These are phyloP conservation scores for Dynastes grantii DNA, from an alignment of 2,888 invertebrate species.

Conservation along the genomic window DNA sequence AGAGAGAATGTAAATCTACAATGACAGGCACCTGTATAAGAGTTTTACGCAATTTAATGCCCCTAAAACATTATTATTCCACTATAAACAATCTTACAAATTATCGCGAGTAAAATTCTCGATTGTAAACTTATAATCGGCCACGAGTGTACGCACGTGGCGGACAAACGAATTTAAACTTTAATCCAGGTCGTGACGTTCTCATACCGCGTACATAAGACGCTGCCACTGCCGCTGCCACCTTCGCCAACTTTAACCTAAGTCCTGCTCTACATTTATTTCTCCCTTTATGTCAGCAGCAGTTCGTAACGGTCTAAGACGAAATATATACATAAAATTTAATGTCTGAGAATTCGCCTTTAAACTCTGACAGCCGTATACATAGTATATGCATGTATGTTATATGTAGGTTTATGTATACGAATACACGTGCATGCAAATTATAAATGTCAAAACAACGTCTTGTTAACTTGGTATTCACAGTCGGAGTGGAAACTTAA, in stretches of 20 bases:
- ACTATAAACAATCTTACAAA: too few relatives aligned
- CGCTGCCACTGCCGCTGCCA: neutral
- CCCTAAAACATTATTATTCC: too few relatives aligned
- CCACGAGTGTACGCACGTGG: neutral
- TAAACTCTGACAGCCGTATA: conserved; percentile 8
- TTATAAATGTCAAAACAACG: conserved; percentile 43
- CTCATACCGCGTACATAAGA: neutral
- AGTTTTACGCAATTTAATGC: too few relatives aligned
- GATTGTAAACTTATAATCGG: too few relatives aligned
- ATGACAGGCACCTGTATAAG: too few relatives aligned
- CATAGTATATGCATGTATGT: neutral
- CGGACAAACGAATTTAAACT: conserved; percentile 34
- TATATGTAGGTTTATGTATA: neutral
- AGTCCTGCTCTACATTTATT: neutral
- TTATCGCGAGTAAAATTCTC: too few relatives aligned
- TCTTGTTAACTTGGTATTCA: conserved; percentile 17
- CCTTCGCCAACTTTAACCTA: too few relatives aligned
- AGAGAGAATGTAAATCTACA: too few relatives aligned
- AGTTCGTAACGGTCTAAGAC: conserved; percentile 36
- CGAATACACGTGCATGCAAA: conserved; percentile 11
- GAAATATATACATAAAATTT: conserved; percentile 37
- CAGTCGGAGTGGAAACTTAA: neutral
- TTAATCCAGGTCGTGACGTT: conserved; percentile 34
- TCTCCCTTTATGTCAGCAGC: conserved; percentile 28
- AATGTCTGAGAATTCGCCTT: conserved; percentile 29